Conservation (phyloP, 1,140 invertebrate species). For the Drosophila chauvacae region DNA sequence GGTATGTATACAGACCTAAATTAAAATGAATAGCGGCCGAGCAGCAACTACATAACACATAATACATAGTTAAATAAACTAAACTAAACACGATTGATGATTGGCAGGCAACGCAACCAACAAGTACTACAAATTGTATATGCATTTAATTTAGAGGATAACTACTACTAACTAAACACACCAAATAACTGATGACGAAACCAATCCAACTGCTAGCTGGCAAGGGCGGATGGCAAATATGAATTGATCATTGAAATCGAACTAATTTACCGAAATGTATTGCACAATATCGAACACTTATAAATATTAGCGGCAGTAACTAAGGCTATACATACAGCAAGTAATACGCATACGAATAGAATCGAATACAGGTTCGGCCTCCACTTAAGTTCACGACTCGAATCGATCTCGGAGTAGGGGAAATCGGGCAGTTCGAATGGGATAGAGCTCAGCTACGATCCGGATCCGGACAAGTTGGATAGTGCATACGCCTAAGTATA, state of each 20-base stretch:
- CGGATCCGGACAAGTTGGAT: constrained; percentile 57
- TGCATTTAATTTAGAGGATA: constrained; percentile 75
- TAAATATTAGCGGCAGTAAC: constrained; percentile 66
- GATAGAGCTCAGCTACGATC: constrained; percentile 50
- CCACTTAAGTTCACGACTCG: constrained; percentile 19
- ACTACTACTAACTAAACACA: constrained; percentile 44
- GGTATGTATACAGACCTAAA: constrained; percentile 63
- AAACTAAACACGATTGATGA: constrained; percentile 48
- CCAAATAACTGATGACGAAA: constrained; percentile 41
- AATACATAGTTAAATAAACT: constrained; percentile 60
- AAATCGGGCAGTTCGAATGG: constrained; percentile 10
- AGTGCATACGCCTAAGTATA: constrained; percentile 49
- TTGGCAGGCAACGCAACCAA: constrained; percentile 63
- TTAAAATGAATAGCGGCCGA: constrained; percentile 72
- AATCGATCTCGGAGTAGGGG: constrained; percentile 13
- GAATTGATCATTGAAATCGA: constrained; percentile 71
- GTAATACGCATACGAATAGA: constrained; percentile 46
- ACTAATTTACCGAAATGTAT: constrained; percentile 83
- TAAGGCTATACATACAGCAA: constrained; percentile 40
- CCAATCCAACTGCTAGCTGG: constrained; percentile 46
- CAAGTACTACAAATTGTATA: constrained; percentile 77
- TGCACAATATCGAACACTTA: constrained; percentile 82
- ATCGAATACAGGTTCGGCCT: constrained; percentile 38
- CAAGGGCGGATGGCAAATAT: constrained; percentile 51
- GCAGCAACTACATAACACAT: constrained; percentile 65